Evolutionary conservation across 2,888 invertebrate species (phyloP), one percentile per base, ranked within the genome.

Genomic region (Agrotis ipsilon): DNA sequence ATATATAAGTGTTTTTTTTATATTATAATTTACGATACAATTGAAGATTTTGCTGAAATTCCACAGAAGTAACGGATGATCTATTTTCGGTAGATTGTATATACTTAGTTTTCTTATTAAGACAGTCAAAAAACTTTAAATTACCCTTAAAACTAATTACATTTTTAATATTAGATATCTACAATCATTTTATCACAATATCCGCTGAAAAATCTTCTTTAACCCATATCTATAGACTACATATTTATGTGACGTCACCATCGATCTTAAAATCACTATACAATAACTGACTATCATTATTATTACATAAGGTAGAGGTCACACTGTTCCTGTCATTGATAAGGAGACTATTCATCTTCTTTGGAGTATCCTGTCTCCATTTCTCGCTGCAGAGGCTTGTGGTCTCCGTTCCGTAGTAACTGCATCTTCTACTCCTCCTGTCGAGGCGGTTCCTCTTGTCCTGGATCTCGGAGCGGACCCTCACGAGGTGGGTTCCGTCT

Each of bases 401-500:
- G 6, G 90, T 89, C 68, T 94, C 93, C 0, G 92, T 88, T 1
- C 88, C 89, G 52, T 90, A 89, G 83, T 88, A 92, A 84, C 94
- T 94, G 85, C 82, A 85, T 19, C 90, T 79, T 1, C 90, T 73
- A 24, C 19, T 62, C 14, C 87, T 88, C n/a, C 80, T 81, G 52
- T 88, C 90, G 43, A 88, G 68, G 52, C 84, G 76, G 77, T 88
- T 88, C 24, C 89, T 81, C 11, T 89, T 84, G 32, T 88, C 88
- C 21, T 88, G 89, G 66, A 88, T 83, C 48, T 89, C 88, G 11
- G 94, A 96, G 24, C 94, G 90, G 4, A 96, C 93, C 32, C 96
- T 88, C 14, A 96, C 94, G 27, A 96, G 90, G 65, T 96, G 94
- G 0, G 93, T 90, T 4, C 94, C 96, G 6, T 96, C 94, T 0